Evolutionary conservation across 2,888 invertebrate species (phyloP).

Genomic region (Punctoribates punctum): DNA sequence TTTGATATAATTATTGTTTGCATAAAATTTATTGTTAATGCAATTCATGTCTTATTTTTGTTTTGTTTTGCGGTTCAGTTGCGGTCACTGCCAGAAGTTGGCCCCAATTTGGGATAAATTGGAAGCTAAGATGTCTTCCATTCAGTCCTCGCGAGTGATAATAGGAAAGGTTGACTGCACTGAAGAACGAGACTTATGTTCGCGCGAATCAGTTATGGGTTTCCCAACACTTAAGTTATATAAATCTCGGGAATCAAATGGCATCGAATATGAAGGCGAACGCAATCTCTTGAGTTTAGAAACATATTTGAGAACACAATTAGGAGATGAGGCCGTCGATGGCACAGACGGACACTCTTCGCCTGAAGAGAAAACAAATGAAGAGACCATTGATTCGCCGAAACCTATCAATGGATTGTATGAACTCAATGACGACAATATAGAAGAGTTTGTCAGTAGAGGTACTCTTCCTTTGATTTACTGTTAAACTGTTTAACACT

Average conservation of each 20-base stretch:
- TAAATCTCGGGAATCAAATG: background rate
- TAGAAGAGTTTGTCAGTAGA: constrained; percentile 58
- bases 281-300: constrained; percentile 20
- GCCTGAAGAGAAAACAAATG: constrained; percentile 38
- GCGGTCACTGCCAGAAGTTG: constrained; percentile 74
- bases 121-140: constrained; percentile 45
- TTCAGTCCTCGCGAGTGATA: constrained; percentile 34
- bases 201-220: constrained; percentile 25
- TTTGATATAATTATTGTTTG: background rate
- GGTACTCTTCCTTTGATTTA: background rate
- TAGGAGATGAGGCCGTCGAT: constrained; percentile 10
- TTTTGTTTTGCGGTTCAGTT: constrained; percentile 61
- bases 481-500: background rate
- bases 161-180: constrained; percentile 45
- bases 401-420: constrained; percentile 63
- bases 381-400: constrained; percentile 52
- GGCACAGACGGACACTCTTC: background rate
- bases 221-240: constrained; percentile 40
- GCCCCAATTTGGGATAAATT: constrained; percentile 72
- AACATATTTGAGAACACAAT: constrained; percentile 34
- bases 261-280: constrained; percentile 29
- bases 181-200: constrained; percentile 33
- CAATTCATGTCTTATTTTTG: background rate
- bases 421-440: constrained; percentile 71
- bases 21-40: background rate